Base-by-base conservation (phyloP, 1,140 invertebrate species). In the Agrypnia vestita region DNA sequence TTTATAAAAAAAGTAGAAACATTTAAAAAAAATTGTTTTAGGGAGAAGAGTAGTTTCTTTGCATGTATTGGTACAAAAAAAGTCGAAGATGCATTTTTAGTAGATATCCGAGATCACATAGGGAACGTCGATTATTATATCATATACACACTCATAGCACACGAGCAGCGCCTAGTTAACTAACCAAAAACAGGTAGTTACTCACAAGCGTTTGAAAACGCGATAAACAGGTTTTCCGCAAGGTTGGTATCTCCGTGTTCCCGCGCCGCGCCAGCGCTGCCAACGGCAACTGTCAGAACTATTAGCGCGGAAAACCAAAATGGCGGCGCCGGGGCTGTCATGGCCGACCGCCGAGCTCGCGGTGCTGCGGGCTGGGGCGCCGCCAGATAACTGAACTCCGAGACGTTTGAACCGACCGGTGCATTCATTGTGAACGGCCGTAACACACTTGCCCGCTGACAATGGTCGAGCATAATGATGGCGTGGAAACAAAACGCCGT, bases 191-290 rank as follows among this genome's bases (percentile, higher is more conserved):
- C 25, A 35, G 25, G 25, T 35, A 35, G 25, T 13, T 59, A 76
- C 78, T 80, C 44, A 80, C 78, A 80, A 25, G 73, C 62, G 56
- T 80, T 75, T 10, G 78, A 80, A 35, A 80, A 19, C 6, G 19
- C 56, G 56, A 80, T 74, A 44, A 74, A 80, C 25, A 80, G 17
- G 43, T 80, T 80, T 71, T 80, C 78, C 43, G 78, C 78, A 11
- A 69, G 3, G 71, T 53, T 80, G 59, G 73, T 75, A 51, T 53
- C 47, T 9, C 43, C 17, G 62, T 47, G 44, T n/a, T 69, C 43
- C 15, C 44, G 49, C 49, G 43, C 53, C 35, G 59, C 53, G 43
- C 46, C 77, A 53, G 51, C 47, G 59, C 13, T 21, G 74, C 74
- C 46, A 49, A 62, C 56, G 43, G 13, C 21, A 76, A 76, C 53